Conservation (phyloP, 2,113 vertebrate genomes). For the Empidonax alnorum region DNA sequence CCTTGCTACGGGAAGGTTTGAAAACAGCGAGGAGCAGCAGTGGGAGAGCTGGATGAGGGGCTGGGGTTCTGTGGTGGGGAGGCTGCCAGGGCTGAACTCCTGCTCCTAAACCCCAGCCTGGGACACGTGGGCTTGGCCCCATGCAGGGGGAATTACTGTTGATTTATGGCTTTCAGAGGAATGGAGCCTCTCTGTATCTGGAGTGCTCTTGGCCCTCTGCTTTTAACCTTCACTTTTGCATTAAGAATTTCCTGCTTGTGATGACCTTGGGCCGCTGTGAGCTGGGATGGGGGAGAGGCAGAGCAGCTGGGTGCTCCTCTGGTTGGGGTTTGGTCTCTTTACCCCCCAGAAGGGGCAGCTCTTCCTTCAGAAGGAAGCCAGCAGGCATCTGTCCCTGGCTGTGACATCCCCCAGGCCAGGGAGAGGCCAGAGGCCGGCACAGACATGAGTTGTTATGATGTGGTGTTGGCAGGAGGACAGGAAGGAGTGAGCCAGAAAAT, state of each 20-base stretch:
- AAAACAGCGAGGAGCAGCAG: rapidly evolving
- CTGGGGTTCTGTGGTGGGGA: rapidly evolving
- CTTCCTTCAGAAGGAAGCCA: neutral
- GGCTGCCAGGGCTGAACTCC: neutral
- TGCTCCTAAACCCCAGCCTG: neutral
- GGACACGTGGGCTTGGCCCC: neutral
- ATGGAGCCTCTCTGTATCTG: neutral
- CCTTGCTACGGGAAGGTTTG: neutral
- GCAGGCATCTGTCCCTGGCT: neutral
- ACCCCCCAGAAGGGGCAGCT: neutral
- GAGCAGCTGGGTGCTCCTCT: conserved; percentile 18
- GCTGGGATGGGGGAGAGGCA: neutral
- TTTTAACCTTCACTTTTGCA: neutral
- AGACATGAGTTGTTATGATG: neutral
- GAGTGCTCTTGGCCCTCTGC: neutral
- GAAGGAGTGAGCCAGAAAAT: neutral
- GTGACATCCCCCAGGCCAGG: neutral
- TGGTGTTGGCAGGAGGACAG: neutral
- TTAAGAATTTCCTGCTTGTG: conserved; percentile 17
- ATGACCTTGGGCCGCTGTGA: neutral
- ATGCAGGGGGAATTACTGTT: rapidly evolving
- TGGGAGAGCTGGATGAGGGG: neutral
- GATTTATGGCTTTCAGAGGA: neutral
- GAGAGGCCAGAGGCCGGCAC: neutral
- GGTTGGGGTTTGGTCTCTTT: neutral